Evolutionary conservation across 1,140 invertebrate species (phyloP).

Genomic region (Leguminivora glycinivorella): DNA sequence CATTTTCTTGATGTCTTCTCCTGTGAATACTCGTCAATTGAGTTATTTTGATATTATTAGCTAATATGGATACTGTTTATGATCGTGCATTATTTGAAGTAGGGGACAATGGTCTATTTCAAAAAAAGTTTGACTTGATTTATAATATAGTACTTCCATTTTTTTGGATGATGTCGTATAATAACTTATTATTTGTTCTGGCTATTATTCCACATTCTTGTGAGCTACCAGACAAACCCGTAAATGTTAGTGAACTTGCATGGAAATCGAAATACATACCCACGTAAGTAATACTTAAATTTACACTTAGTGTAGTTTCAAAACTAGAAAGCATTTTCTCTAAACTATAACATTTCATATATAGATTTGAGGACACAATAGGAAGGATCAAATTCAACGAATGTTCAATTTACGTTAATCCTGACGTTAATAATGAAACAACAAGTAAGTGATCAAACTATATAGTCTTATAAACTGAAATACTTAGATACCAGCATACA

Average conservation of each 20-base stretch:
- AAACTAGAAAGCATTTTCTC: conserved; percentile 21
- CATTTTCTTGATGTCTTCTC: conserved; percentile 4
- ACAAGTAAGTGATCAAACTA: conserved; percentile 41
- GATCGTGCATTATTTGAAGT: conserved; percentile 53
- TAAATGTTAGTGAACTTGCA: conserved; percentile 47
- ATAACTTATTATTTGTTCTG: conserved; percentile 54
- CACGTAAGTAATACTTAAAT: conserved; percentile 45
- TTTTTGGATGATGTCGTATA: conserved; percentile 52
- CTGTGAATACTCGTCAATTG: conserved; percentile 21
- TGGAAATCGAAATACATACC: conserved; percentile 60
- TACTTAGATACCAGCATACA: too few relatives aligned
- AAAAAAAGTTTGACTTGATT: conserved; percentile 56
- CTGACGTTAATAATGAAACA: conserved; percentile 44
- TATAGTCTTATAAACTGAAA: too few relatives aligned
- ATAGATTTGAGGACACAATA: conserved; percentile 36
- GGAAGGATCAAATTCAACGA: conserved; percentile 36
- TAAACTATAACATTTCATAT: background rate
- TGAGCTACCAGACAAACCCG: conserved; percentile 47
- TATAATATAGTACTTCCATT: conserved; percentile 48
- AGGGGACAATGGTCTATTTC: conserved; percentile 51
- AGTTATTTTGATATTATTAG: conserved; percentile 23
- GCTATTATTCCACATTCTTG: conserved; percentile 55
- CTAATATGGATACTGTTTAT: conserved; percentile 48
- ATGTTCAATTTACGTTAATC: conserved; percentile 47
- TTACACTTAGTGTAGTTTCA: conserved; percentile 15